Evolutionary conservation across 2,113 vertebrate species (phyloP).

Genomic region (Callipepla californica): DNA sequence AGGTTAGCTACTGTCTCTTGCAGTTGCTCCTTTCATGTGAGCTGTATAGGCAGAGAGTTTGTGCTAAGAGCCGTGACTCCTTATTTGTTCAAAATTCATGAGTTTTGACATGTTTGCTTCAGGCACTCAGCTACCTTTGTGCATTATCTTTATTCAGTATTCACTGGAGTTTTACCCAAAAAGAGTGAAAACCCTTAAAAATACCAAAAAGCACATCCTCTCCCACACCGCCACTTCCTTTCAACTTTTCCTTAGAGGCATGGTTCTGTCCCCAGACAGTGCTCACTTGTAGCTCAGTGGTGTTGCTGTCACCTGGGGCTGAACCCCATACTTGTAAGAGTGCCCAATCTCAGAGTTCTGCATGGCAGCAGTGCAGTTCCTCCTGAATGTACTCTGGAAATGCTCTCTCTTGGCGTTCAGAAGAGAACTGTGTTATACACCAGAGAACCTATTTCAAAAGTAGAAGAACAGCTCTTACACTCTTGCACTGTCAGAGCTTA

Average conservation of each 20-base stretch:
- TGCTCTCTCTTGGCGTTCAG: background rate
- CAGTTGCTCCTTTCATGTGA: background rate
- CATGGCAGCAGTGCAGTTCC: background rate
- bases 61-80: background rate
- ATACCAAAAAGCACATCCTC: background rate
- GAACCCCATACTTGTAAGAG: background rate
- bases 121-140: background rate
- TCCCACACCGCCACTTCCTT: background rate
- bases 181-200: background rate
- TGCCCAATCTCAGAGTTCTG: accelerated
- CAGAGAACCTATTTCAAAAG: background rate
- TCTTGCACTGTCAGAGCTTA: background rate
- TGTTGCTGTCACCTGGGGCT: background rate
- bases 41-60: background rate
- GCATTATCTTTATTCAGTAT: background rate
- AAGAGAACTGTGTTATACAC: background rate
- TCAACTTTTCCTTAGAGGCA: background rate
- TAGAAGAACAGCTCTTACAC: background rate
- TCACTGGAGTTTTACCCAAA: background rate
- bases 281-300: background rate
- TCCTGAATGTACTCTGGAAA: background rate
- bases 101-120: conserved; percentile 14
- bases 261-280: background rate
- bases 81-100: background rate
- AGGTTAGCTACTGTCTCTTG: background rate